Base-by-base conservation (phyloP, 2,797 vertebrate genomes). In the Acestrorhynchus altus region DNA sequence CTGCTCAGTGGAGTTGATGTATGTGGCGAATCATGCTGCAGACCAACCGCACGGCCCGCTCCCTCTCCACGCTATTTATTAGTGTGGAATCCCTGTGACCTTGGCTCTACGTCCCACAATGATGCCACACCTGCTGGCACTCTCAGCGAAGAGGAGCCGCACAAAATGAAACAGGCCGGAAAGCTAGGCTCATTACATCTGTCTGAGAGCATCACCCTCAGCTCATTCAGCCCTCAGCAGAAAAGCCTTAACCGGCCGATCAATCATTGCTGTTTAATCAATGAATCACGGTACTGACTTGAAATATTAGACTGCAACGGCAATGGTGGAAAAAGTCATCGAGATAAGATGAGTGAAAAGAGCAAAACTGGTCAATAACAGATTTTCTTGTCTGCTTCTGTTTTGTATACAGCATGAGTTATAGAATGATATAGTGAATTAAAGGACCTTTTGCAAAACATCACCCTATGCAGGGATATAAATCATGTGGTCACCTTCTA, bases 1-100 rank as follows among this genome's bases (percentile, higher is more conserved):
- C 91, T 93, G 92, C 91, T 93, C 90, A 92, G 87, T 90, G 85
- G 90, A 91, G 85, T 93, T 94, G 92, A 94, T 93, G 90, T 93
- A 93, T 94, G 92, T 92, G 92, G 86, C 90, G 80, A 91, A 88
- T 92, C 86, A 80, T 86, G 86, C 52, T 72, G 88, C 85, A 76
- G 87, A 84, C 87, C 87, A 87, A 80, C 85, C 85, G 61, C 64
- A 35, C 71, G 16, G 81, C 87, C 80, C 40, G 65, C 85, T 83
- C 83, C 42, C 80, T 80, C 84, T 84, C 83, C 81, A 87, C 83
- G 83, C 85, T 90, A 86, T 89, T 89, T 90, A 90, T 87, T 85
- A 88, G 83, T 70, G 82, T 79, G 75, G 85, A 81, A 83, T 83
- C 81, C 86, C 79, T 63, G 80, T 84, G 90, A 92, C 91, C 92